phyloP scores from a whole-genome alignment of 1,140 invertebrate species.

The Branchinecta lynchi region DNA sequence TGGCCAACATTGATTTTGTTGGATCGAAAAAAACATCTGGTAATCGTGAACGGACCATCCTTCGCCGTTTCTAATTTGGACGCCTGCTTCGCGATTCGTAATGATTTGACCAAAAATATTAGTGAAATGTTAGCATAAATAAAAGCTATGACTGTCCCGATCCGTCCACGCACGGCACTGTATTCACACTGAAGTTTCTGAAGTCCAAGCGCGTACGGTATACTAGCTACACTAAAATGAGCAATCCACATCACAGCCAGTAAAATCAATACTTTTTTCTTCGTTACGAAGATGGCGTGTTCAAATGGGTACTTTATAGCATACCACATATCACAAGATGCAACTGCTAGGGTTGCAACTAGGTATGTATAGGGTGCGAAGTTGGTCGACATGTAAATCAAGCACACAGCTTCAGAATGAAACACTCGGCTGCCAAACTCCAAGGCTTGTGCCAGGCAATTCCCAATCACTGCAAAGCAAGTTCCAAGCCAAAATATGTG shows the following conservation, averaged over 20 bases:
- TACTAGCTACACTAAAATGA: background rate
- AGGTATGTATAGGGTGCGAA: background rate
- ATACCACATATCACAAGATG: background rate
- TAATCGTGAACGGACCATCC: too few species aligned
- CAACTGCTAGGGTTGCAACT: background rate
- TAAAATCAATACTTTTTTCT: background rate
- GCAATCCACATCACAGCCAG: background rate
- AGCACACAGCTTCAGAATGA: background rate
- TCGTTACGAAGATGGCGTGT: background rate
- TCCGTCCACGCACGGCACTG: background rate
- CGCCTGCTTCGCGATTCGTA: background rate
- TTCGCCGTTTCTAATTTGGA: too few species aligned
- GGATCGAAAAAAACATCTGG: too few species aligned
- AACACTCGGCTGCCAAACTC: background rate
- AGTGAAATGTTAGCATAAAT: background rate
- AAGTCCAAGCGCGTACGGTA: background rate
- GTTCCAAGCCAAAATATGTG: background rate
- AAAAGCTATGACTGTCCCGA: background rate
- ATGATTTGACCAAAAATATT: background rate
- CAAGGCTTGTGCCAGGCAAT: background rate
- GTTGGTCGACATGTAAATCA: background rate
- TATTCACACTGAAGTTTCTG: slow-evolving; percentile 1
- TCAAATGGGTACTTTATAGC: background rate
- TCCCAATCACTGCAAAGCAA: background rate
- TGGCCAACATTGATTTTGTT: too few species aligned